These are phyloP conservation scores for Uloborus plumipes DNA, from an alignment of 2,888 invertebrate species.

Conservation along the genomic window DNA sequence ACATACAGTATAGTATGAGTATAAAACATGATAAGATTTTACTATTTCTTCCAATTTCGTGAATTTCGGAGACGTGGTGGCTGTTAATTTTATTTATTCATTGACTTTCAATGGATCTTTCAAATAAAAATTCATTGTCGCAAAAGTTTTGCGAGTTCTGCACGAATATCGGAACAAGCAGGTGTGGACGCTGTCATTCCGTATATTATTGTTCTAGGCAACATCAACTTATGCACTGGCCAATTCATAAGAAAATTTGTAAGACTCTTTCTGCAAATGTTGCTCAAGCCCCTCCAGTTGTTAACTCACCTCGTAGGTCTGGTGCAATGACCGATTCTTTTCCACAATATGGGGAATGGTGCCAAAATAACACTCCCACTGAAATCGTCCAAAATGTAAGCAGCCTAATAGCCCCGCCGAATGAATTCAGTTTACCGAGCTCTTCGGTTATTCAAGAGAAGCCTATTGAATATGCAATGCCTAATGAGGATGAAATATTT, in stretches of 20 bases:
- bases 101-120: conserved; percentile 10
- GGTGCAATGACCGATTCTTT: not conserved
- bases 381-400: not conserved
- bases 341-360: conserved; percentile 11
- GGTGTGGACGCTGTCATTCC: conserved; percentile 61
- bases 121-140: conserved; percentile 1
- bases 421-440: not conserved
- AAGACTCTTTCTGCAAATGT: not conserved
- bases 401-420: not conserved
- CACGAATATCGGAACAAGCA: conserved; percentile 27
- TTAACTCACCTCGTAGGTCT: not conserved
- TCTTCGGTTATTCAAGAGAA: conserved; percentile 4
- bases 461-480: conserved; percentile 3
- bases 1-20: too few relatives aligned
- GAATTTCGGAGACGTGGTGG: not conserved
- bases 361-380: conserved; percentile 22
- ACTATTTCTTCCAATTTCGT: not conserved
- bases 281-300: not conserved
- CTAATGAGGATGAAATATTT: conserved; percentile 36
- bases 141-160: conserved; percentile 46
- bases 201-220: conserved; percentile 63
- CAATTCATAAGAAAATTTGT: conserved; percentile 49
- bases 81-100: not conserved
- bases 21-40: too few relatives aligned
- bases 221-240: conserved; percentile 64